Percentiles rank a stretch among this genome's conserved stretches.
phyloP scores from a whole-genome alignment of 2,888 invertebrate genomes.

The Ormyrus nitidulus region DNA sequence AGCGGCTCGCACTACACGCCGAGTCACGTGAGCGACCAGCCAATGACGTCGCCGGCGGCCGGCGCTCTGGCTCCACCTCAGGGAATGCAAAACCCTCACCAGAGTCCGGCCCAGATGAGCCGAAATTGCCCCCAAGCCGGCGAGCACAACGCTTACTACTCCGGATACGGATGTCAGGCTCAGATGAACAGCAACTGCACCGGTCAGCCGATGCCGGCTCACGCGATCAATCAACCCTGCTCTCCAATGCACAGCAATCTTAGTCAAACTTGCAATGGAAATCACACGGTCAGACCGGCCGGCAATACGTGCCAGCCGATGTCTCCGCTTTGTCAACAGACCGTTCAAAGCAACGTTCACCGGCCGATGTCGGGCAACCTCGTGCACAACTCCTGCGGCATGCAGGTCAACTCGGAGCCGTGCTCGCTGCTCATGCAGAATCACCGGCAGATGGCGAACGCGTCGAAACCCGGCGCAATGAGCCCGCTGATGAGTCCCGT shows the following conservation, averaged over 20 bases:
- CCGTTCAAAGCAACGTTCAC: conserved; percentile 36
- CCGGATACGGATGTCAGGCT: conserved; percentile 66
- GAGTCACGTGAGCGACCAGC: conserved; percentile 71
- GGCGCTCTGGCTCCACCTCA: conserved; percentile 71
- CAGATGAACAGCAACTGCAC: conserved; percentile 61
- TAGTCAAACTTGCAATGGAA: conserved; percentile 61
- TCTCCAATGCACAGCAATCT: conserved; percentile 59
- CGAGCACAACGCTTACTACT: conserved; percentile 66
- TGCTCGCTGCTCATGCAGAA: conserved; percentile 63
- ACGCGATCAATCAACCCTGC: conserved; percentile 57
- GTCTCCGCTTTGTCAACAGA: conserved; percentile 73
- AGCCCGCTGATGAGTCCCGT: conserved; percentile 51
- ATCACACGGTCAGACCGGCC: conserved; percentile 59
- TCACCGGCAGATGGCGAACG: conserved; percentile 33
- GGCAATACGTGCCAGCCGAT: conserved; percentile 66
- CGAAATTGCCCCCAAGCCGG: conserved; percentile 68
- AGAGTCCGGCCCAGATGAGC: conserved; percentile 70
- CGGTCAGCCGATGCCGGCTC: conserved; percentile 59
- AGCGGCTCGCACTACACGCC: conserved; percentile 70
- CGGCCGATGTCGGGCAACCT: conserved; percentile 45
- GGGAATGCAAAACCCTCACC: conserved; percentile 67
- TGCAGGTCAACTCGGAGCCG: conserved; percentile 72
- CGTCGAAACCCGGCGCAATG: conserved; percentile 41
- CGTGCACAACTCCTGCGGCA: conserved; percentile 56
- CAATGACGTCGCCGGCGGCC: conserved; percentile 72